These are phyloP conservation scores for Leptosomus discolor DNA, from an alignment of 2,113 vertebrate species.

Conservation along the genomic window DNA sequence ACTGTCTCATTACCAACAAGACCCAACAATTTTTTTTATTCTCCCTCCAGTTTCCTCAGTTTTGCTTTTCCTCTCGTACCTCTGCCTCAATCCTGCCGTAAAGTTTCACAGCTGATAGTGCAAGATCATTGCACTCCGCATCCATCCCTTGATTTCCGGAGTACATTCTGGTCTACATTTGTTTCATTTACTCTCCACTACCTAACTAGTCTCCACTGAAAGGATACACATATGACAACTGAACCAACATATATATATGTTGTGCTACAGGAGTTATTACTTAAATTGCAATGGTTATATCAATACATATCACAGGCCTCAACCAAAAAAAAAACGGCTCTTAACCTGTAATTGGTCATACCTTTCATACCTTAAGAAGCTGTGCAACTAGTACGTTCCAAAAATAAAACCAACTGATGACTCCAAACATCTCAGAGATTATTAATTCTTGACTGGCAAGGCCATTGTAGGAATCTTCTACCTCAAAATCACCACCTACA, in stretches of 20 bases:
- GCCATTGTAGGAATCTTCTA: neutral
- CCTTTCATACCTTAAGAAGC: neutral
- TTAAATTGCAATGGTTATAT: neutral
- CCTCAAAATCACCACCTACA: neutral
- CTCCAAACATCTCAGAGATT: neutral
- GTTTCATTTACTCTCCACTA: neutral
- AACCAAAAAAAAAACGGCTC: neutral
- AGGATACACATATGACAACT: accelerated
- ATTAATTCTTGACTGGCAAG: neutral
- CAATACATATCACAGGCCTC: neutral
- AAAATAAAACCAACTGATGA: neutral
- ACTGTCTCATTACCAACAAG: neutral
- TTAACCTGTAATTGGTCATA: neutral
- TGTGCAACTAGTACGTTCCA: neutral
- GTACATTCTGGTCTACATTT: accelerated
- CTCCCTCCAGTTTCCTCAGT: neutral
- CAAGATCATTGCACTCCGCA: neutral
- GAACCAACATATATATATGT: neutral
- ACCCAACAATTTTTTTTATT: neutral
- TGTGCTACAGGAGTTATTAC: neutral
- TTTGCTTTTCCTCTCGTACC: neutral
- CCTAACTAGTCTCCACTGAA: neutral
- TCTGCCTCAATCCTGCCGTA: neutral
- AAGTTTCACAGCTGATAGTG: neutral
- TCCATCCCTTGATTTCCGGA: neutral